These are phyloP conservation scores for Meloidogyne hapla DNA, from an alignment of 1,140 invertebrate species.

Conservation along the genomic window DNA sequence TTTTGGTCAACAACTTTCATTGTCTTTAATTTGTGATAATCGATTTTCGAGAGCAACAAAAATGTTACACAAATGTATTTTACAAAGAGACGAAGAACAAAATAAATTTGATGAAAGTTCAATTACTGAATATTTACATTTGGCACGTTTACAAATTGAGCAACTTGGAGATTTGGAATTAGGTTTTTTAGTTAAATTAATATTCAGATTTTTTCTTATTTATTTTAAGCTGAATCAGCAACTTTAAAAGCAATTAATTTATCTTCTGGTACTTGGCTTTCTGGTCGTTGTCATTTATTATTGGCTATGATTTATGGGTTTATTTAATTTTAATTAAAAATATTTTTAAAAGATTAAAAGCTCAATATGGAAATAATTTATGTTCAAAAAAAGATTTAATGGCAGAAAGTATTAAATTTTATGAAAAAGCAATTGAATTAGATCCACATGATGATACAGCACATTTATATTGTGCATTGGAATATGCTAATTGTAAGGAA, in stretches of 20 bases:
- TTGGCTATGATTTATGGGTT: slow-evolving; percentile 53
- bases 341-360: slow-evolving; percentile 49
- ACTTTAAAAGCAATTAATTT: slow-evolving; percentile 48
- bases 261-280: slow-evolving; percentile 42
- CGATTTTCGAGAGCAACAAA: slow-evolving; percentile 41
- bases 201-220: neutral
- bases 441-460: slow-evolving; percentile 60
- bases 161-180: slow-evolving; percentile 50
- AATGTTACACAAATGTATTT: slow-evolving; percentile 41
- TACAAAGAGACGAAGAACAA: neutral
- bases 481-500: slow-evolving; percentile 51
- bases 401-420: slow-evolving; percentile 42
- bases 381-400: slow-evolving; percentile 33
- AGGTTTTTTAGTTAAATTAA: slow-evolving; percentile 38
- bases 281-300: slow-evolving; percentile 50
- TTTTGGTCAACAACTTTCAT: neutral
- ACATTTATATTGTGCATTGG: slow-evolving; percentile 61
- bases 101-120: slow-evolving; percentile 15
- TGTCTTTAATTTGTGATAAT: slow-evolving; percentile 31
- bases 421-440: slow-evolving; percentile 51
- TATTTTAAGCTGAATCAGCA: slow-evolving; percentile 50
- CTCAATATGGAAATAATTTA: slow-evolving; percentile 38
- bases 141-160: slow-evolving; percentile 53
- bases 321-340: slow-evolving; percentile 26
- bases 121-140: slow-evolving; percentile 43